Percentiles rank a stretch among this genome's conserved stretches.
Conservation (phyloP, 2,797 vertebrate species). For the Enteromius mattozi region DNA sequence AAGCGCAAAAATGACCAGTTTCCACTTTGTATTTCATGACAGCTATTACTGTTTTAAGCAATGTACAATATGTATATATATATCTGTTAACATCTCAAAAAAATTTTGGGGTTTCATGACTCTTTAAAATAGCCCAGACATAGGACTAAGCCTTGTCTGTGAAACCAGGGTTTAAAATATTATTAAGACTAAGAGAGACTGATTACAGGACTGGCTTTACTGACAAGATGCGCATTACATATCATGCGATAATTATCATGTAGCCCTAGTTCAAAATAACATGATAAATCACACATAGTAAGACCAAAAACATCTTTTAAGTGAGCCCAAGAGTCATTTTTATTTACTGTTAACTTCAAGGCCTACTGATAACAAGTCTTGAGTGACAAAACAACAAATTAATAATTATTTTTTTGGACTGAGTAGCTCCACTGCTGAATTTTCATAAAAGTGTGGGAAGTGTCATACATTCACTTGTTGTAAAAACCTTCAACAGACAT, state of each 20-base stretch:
- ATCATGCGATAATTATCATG: too few species aligned
- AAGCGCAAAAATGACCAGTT: too few species aligned
- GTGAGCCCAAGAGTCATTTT: not conserved
- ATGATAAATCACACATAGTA: not conserved
- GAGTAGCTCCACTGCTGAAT: not conserved
- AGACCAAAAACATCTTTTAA: not conserved
- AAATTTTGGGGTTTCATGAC: too few species aligned
- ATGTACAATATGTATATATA: too few species aligned
- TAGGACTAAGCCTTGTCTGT: not conserved
- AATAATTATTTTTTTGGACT: not conserved
- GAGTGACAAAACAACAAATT: not conserved
- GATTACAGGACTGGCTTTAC: too few species aligned
- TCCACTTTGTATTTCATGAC: too few species aligned
- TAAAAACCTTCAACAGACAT: not conserved
- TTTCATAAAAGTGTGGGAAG: not conserved
- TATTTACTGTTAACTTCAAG: not conserved
- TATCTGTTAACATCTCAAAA: too few species aligned
- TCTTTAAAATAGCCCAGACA: not conserved
- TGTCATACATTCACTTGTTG: not conserved
- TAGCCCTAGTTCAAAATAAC: not conserved
- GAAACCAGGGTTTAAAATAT: not conserved
- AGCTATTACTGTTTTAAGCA: too few species aligned
- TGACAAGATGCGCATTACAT: too few species aligned
- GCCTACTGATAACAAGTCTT: not conserved
- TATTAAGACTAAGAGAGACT: not conserved